Evolutionary conservation across 2,113 vertebrate species (phyloP).

Genomic region (Paradoxurus hermaphroditus): DNA sequence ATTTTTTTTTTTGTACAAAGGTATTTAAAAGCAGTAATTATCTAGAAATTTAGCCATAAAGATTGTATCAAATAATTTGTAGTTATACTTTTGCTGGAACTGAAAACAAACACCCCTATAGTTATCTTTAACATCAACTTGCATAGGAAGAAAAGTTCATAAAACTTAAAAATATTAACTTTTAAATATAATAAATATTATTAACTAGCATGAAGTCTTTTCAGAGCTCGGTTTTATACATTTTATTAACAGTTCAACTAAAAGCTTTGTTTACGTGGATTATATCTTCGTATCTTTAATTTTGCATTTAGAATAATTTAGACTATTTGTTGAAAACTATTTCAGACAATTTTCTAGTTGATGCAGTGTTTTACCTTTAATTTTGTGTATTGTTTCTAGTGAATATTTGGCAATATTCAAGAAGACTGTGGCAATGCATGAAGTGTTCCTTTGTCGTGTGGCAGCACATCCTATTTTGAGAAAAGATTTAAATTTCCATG

Average conservation of each 20-base stretch:
- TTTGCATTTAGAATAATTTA: slow-evolving; percentile 59
- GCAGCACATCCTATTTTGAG: slow-evolving; percentile 97
- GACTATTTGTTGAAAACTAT: slow-evolving; percentile 50
- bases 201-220: slow-evolving; percentile 64
- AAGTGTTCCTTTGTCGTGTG: slow-evolving; percentile 98
- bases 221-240: slow-evolving; percentile 30
- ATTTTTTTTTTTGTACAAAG: neutral
- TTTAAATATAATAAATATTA: slow-evolving; percentile 34
- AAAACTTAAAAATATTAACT: slow-evolving; percentile 68
- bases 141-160: slow-evolving; percentile 58
- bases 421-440: slow-evolving; percentile 99
- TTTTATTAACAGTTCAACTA: slow-evolving; percentile 51
- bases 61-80: slow-evolving; percentile 38
- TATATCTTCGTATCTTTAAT: slow-evolving; percentile 47
- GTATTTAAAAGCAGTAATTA: slow-evolving; percentile 15
- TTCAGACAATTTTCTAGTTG: neutral
- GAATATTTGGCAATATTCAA: slow-evolving; percentile 99
- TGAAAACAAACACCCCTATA: neutral
- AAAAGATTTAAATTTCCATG: slow-evolving; percentile 99
- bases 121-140: slow-evolving; percentile 60
- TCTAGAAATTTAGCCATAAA: slow-evolving; percentile 28
- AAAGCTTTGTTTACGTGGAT: slow-evolving; percentile 56
- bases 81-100: slow-evolving; percentile 21
- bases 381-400: slow-evolving; percentile 83
- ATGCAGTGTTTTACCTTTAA: slow-evolving; percentile 56